Conservation (phyloP, 2,113 vertebrate species). For the Xiphophorus hellerii region DNA sequence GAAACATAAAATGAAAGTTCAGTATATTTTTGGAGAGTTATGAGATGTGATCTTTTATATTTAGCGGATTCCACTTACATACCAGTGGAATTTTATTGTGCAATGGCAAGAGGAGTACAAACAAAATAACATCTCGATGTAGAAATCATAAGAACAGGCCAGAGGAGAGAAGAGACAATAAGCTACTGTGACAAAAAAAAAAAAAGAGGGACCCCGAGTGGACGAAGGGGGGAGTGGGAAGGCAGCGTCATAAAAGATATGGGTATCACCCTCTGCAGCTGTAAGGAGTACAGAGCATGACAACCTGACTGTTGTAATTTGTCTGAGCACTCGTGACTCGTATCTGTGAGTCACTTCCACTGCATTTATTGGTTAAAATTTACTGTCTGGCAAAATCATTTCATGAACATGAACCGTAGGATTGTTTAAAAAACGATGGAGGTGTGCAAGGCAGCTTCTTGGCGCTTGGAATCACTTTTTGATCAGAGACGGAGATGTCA, state of each 20-base stretch:
- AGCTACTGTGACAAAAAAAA: slow-evolving; percentile 9
- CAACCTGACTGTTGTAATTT: slow-evolving; percentile 55
- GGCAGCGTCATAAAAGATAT: slow-evolving; percentile 50
- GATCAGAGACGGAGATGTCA: background rate
- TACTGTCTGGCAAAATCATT: slow-evolving; percentile 21
- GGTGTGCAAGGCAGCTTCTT: background rate
- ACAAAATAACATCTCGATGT: slow-evolving; percentile 1
- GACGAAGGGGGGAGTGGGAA: background rate
- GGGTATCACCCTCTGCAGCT: slow-evolving; percentile 33
- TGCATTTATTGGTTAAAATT: slow-evolving; percentile 37
- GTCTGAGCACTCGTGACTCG: slow-evolving; percentile 46
- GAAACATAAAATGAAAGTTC: background rate
- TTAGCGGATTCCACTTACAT: background rate
- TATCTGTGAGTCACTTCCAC: slow-evolving; percentile 33
- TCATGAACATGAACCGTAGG: slow-evolving; percentile 12
- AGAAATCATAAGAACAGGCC: background rate
- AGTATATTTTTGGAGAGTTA: background rate
- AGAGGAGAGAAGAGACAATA: slow-evolving; percentile 6
- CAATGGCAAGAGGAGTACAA: background rate
- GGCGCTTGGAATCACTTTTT: background rate
- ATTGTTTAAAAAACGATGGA: background rate
- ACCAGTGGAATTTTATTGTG: background rate
- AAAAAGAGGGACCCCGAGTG: background rate
- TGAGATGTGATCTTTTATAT: background rate
- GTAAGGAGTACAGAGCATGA: slow-evolving; percentile 35